These are phyloP conservation scores for Drosophila mayri DNA, from an alignment of 1,140 invertebrate genomes.

Conservation along the genomic window DNA sequence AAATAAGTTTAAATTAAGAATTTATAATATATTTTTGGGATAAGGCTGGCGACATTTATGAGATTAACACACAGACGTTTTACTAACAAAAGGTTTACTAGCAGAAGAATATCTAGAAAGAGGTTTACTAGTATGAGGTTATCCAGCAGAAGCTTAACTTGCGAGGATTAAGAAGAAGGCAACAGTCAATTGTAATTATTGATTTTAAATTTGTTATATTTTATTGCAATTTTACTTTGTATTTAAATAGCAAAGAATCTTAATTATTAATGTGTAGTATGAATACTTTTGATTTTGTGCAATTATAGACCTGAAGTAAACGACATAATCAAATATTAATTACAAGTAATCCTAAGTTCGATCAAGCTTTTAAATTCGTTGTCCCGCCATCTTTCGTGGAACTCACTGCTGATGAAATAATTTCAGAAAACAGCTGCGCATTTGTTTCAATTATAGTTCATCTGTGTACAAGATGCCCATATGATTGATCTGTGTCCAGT, in stretches of 20 bases:
- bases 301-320: not conserved
- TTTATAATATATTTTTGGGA: not conserved
- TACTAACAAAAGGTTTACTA: not conserved
- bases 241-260: no score
- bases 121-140: not conserved
- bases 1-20: no score
- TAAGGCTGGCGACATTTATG: not conserved
- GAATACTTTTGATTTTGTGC: no score
- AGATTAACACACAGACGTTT: not conserved
- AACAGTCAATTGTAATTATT: no score
- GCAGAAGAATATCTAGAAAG: not conserved
- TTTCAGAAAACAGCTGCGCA: conserved; percentile 61
- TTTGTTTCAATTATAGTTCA: conserved; percentile 71
- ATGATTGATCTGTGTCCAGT: conserved; percentile 79
- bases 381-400: conserved; percentile 14
- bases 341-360: not conserved
- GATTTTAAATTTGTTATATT: no score
- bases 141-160: not conserved
- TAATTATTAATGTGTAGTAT: no score
- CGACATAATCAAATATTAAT: not conserved
- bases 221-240: no score
- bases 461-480: conserved; percentile 27
- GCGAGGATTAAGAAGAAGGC: no score
- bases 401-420: conserved; percentile 67
- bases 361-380: conserved; percentile 4